phyloP scores from a whole-genome alignment of 2,113 vertebrate species.

The Saguinus midas region DNA sequence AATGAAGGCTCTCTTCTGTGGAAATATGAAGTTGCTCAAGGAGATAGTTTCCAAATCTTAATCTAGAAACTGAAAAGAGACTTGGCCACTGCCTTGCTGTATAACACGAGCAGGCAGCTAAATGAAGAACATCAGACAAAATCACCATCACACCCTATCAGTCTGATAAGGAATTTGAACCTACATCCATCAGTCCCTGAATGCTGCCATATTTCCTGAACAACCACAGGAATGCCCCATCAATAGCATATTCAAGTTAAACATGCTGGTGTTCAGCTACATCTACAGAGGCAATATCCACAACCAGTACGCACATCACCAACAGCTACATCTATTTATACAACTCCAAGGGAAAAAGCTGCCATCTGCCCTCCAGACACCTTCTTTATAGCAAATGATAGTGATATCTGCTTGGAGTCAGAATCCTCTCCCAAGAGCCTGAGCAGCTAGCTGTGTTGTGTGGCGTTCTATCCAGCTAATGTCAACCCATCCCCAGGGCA shows the following conservation, averaged over 20 bases:
- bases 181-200: not conserved
- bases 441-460: not conserved
- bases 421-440: not conserved
- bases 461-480: not conserved
- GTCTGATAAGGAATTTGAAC: not conserved
- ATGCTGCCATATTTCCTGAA: not conserved
- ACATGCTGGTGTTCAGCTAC: not conserved
- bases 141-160: not conserved
- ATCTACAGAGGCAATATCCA: not conserved
- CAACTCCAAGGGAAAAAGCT: not conserved
- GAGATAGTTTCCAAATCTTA: not conserved
- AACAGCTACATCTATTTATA: not conserved
- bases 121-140: not conserved
- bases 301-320: not conserved
- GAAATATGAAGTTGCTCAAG: not conserved
- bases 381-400: not conserved
- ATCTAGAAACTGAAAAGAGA: not conserved
- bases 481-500: not conserved
- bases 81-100: not conserved
- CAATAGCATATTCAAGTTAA: not conserved
- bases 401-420: not conserved
- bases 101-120: not conserved
- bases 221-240: not conserved
- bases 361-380: not conserved
- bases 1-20: not conserved